phyloP scores from a whole-genome alignment of 2,113 vertebrate genomes.

The Suncus etruscus region DNA sequence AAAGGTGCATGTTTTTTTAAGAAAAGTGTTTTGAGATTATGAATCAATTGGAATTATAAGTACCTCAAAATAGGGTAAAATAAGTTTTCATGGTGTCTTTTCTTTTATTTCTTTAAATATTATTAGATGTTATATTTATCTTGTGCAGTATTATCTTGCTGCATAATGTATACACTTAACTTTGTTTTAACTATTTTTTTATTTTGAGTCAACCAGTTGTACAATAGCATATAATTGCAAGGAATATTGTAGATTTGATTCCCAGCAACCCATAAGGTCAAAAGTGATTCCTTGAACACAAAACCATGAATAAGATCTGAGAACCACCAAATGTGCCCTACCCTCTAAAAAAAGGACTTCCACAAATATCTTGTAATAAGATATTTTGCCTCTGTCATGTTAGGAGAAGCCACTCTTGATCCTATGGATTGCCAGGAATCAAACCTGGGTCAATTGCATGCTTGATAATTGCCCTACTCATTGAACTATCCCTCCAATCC shows the following conservation, averaged over 20 bases:
- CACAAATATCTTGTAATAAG: too few species aligned
- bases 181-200: too few species aligned
- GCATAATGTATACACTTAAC: neutral
- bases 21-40: neutral
- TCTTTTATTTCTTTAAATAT: neutral
- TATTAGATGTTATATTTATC: neutral
- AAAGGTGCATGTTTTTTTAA: neutral
- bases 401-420: too few species aligned
- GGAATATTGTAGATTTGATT: neutral
- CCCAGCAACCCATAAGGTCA: too few species aligned
- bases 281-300: too few species aligned
- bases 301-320: too few species aligned
- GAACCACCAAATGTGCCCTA: too few species aligned
- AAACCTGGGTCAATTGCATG: too few species aligned
- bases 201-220: neutral
- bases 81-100: neutral
- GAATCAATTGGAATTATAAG: neutral
- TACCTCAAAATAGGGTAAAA: neutral
- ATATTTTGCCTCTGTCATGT: too few species aligned
- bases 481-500: neutral
- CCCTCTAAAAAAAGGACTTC: too few species aligned
- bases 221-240: neutral
- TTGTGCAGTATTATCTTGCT: neutral
- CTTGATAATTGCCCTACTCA: neutral
- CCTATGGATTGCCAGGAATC: too few species aligned